A percentile compares a stretch with the other conserved stretches of the same genome.
Evolutionary conservation across 1,140 invertebrate genomes (phyloP).

Genomic region (Mya arenaria): DNA sequence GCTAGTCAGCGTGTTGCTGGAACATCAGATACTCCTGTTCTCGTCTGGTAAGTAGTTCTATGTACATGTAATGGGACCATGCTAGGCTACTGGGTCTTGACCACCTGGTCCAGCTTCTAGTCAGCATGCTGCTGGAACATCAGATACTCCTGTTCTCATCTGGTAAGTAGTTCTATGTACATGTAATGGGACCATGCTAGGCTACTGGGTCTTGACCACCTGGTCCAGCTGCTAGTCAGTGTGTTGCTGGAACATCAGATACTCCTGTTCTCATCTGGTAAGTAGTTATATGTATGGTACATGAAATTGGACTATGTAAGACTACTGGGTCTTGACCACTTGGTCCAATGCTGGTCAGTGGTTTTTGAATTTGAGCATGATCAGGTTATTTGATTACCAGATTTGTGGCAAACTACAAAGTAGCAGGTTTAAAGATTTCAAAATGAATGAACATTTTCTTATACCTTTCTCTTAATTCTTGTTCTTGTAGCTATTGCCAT

Average conservation of each 20-base stretch:
- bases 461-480: no score
- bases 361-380: no score
- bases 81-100: neutral
- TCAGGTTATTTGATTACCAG: no score
- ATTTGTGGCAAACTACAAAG: no score
- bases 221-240: slow-evolving; percentile 97
- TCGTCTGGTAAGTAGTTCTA: slow-evolving; percentile 89
- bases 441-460: no score
- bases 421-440: no score
- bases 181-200: slow-evolving; percentile 90
- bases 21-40: slow-evolving; percentile 97
- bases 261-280: slow-evolving; percentile 94
- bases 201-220: slow-evolving; percentile 92
- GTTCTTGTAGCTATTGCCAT: no score
- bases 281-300: no score
- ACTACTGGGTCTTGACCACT: no score
- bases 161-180: neutral
- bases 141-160: neutral
- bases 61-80: neutral
- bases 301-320: no score
- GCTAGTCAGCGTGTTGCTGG: slow-evolving; percentile 97
- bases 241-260: slow-evolving; percentile 98
- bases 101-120: slow-evolving; percentile 81
- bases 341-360: no score
- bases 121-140: slow-evolving; percentile 90